Evolutionary conservation across 2,113 vertebrate genomes (phyloP).

Genomic region (Mola mola): DNA sequence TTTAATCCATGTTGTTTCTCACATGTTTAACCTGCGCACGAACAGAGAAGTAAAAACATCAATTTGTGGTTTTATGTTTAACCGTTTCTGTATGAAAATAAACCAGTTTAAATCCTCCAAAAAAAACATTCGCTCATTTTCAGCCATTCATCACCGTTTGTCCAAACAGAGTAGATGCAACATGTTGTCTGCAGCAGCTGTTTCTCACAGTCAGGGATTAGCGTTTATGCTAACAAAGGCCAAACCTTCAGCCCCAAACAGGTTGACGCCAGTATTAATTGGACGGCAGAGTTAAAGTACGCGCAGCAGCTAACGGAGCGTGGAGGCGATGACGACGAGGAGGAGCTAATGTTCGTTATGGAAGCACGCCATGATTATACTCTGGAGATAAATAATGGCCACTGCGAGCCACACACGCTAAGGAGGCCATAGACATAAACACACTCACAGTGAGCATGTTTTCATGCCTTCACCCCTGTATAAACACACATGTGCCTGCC

Average conservation of each 20-base stretch:
- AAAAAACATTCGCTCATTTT: too few relatives aligned
- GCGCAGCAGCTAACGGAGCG: neutral
- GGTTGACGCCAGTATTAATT: too few relatives aligned
- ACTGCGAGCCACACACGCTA: neutral
- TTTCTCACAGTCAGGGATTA: too few relatives aligned
- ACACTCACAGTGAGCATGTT: constrained; percentile 28
- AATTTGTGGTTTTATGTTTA: neutral
- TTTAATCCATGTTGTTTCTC: neutral
- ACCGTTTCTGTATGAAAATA: constrained; percentile 23
- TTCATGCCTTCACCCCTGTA: constrained; percentile 21
- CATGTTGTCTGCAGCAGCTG: too few relatives aligned
- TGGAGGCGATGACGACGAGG: neutral
- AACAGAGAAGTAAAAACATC: neutral
- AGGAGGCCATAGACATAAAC: constrained; percentile 11
- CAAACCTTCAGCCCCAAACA: neutral
- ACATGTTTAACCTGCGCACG: too few relatives aligned
- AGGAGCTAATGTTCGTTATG: neutral
- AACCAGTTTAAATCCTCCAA: too few relatives aligned
- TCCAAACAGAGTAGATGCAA: too few relatives aligned
- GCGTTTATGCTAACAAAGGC: constrained; percentile 17
- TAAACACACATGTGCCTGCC: constrained; percentile 40
- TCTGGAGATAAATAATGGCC: constrained; percentile 34
- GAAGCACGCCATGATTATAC: constrained; percentile 28
- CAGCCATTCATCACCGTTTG: too few relatives aligned
- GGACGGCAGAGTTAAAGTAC: neutral